These are phyloP conservation scores for Anguilla megastoma DNA, from an alignment of 2,797 vertebrate species.

Conservation along the genomic window DNA sequence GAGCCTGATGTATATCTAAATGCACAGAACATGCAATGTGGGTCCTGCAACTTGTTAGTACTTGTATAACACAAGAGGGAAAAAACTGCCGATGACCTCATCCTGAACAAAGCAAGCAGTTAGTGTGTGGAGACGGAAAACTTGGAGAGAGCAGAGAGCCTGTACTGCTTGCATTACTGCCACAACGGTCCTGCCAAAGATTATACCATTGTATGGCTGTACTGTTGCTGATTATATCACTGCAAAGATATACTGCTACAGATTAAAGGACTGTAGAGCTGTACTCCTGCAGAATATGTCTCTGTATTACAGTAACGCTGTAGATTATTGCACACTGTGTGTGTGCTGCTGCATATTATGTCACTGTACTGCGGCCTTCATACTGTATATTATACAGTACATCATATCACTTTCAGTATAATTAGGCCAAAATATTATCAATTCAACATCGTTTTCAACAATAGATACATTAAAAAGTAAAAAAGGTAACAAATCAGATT, in stretches of 20 bases:
- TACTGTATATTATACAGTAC: neutral
- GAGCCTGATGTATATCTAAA: slow-evolving; percentile 76
- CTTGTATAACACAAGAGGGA: slow-evolving; percentile 66
- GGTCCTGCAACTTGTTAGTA: slow-evolving; percentile 76
- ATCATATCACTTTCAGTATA: neutral
- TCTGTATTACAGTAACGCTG: neutral
- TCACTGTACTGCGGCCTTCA: neutral
- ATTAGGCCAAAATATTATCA: neutral
- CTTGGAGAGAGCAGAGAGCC: slow-evolving; percentile 29
- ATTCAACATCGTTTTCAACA: neutral
- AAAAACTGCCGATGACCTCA: slow-evolving; percentile 71
- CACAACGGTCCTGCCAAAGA: neutral
- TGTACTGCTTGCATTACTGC: neutral
- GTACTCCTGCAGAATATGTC: neutral
- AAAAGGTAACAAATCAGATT: too few relatives aligned
- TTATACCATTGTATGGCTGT: slow-evolving; percentile 2
- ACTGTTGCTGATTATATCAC: slow-evolving; percentile 5
- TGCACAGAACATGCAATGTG: slow-evolving; percentile 72
- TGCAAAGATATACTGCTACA: neutral
- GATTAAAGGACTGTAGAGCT: neutral
- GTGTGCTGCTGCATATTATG: neutral
- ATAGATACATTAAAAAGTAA: neutral
- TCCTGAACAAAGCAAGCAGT: slow-evolving; percentile 68
- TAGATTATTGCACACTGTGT: neutral
- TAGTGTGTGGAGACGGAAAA: slow-evolving; percentile 52